phyloP scores from a whole-genome alignment of 2,113 vertebrate genomes.

The Vicugna pacos region DNA sequence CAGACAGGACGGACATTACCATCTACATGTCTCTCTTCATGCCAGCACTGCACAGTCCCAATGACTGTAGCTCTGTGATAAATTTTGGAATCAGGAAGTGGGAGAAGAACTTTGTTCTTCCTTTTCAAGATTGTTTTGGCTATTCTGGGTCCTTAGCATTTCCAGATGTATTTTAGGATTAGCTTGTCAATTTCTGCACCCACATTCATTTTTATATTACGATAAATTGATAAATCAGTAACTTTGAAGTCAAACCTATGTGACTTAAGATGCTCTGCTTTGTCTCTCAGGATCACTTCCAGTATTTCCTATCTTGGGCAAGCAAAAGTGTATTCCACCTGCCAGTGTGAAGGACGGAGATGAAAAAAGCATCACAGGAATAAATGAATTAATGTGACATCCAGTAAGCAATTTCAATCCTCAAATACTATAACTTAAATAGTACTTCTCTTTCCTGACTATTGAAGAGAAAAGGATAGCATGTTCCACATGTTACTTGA shows the following conservation, averaged over 20 bases:
- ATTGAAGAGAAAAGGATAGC: neutral
- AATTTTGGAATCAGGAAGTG: neutral
- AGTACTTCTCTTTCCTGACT: neutral
- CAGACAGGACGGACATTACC: neutral
- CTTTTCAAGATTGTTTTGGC: neutral
- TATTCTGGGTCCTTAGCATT: neutral
- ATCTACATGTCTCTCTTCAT: neutral
- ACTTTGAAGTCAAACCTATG: neutral
- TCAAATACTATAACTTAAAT: neutral
- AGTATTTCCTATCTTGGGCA: neutral
- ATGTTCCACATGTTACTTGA: neutral
- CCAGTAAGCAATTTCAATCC: neutral
- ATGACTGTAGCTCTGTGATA: neutral
- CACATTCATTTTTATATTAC: constrained; percentile 34
- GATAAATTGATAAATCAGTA: neutral
- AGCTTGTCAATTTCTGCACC: neutral
- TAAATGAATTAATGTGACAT: neutral
- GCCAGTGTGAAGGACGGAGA: neutral
- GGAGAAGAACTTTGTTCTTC: neutral
- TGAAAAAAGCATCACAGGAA: neutral
- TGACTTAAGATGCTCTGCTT: neutral
- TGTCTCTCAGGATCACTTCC: neutral
- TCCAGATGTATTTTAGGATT: neutral
- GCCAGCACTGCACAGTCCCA: neutral
- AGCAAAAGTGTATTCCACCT: neutral